Conservation (phyloP, 2,888 invertebrate species). For the Dione vanillae region DNA sequence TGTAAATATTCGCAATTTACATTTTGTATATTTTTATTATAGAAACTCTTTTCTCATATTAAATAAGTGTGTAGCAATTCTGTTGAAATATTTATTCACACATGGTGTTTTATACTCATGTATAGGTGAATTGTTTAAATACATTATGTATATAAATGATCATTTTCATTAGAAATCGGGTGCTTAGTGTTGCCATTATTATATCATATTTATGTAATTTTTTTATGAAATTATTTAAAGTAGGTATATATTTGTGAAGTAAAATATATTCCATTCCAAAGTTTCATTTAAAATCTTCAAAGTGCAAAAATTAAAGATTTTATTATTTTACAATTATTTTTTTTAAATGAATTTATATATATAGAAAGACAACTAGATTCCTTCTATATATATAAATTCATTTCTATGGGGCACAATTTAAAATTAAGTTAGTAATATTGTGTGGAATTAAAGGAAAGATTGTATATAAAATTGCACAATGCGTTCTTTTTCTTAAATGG, state of each 20-base stretch:
- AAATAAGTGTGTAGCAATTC: background rate
- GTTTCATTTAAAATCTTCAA: too few species aligned
- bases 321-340: too few species aligned
- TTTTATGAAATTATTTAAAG: too few species aligned
- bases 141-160: background rate
- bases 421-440: too few species aligned
- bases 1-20: slow-evolving; percentile 13
- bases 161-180: background rate
- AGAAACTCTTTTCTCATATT: background rate
- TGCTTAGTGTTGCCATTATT: slow-evolving; percentile 6
- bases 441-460: background rate
- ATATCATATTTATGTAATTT: too few species aligned
- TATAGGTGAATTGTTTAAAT: background rate
- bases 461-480: background rate
- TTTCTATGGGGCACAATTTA: background rate
- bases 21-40: background rate
- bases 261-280: too few species aligned
- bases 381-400: background rate
- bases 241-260: too few species aligned
- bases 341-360: too few species aligned
- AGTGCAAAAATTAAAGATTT: too few species aligned
- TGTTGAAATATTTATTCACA: background rate
- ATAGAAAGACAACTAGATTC: too few species aligned
- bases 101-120: background rate
- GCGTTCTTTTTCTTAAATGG: background rate